These are phyloP conservation scores for Pachymerium ferrugineum DNA, from an alignment of 2,888 invertebrate species.

Conservation along the genomic window DNA sequence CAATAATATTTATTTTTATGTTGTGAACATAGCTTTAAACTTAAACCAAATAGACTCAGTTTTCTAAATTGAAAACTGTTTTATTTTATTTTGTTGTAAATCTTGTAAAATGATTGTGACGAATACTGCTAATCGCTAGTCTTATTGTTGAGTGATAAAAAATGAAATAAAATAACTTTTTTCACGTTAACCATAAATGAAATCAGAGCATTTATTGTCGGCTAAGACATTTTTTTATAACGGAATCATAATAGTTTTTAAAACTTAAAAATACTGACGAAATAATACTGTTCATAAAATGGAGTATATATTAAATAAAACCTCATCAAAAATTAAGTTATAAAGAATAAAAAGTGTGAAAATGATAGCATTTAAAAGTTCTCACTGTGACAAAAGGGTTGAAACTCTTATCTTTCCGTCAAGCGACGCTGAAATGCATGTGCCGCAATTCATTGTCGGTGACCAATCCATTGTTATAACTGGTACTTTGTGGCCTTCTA, in stretches of 20 bases:
- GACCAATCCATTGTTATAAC: constrained; percentile 59
- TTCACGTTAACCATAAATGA: too few relatives aligned
- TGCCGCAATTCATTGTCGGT: constrained; percentile 55
- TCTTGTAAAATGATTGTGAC: not conserved
- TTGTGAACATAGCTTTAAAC: too few relatives aligned
- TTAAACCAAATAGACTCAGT: too few relatives aligned
- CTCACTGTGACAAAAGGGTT: constrained; percentile 50
- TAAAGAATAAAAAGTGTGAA: not conserved
- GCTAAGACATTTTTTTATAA: not conserved
- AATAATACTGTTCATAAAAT: too few relatives aligned
- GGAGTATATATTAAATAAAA: too few relatives aligned
- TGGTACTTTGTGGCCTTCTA: constrained; percentile 54
- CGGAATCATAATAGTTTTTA: not conserved
- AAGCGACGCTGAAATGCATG: constrained; percentile 56
- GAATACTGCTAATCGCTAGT: not conserved
- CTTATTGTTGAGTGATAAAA: not conserved
- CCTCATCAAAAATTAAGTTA: too few relatives aligned
- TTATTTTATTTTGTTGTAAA: too few relatives aligned
- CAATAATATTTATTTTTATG: too few relatives aligned
- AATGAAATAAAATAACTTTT: not conserved
- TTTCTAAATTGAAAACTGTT: too few relatives aligned
- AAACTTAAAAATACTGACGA: not conserved
- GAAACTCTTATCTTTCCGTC: constrained; percentile 58
- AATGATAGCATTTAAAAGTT: not conserved
- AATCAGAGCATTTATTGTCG: not conserved